Percentiles rank a stretch among this genome's conserved stretches.
These are phyloP conservation scores for Epinephelus moara DNA, from an alignment of 2,113 vertebrate genomes.

Conservation along the genomic window DNA sequence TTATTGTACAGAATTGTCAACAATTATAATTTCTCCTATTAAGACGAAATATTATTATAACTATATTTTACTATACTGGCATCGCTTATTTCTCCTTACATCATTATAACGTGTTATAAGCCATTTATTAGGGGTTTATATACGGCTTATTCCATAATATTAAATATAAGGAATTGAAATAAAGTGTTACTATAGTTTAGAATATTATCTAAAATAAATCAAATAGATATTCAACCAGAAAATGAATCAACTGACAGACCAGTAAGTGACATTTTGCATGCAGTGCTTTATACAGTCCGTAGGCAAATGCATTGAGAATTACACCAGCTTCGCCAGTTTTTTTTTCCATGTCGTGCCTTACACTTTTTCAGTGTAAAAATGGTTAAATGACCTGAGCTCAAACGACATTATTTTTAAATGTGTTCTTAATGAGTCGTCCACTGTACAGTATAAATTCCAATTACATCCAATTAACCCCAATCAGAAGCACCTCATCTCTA, in stretches of 20 bases:
- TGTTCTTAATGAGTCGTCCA: constrained; percentile 89
- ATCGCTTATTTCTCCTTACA: background rate
- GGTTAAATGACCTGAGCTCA: constrained; percentile 86
- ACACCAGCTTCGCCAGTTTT: constrained; percentile 25
- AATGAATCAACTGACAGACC: constrained; percentile 35
- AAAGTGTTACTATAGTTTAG: background rate
- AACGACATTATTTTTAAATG: constrained; percentile 86
- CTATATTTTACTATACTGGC: background rate
- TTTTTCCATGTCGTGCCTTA: constrained; percentile 49
- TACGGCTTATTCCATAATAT: background rate
- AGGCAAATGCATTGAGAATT: constrained; percentile 21
- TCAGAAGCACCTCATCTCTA: constrained; percentile 92
- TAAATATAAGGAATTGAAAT: background rate
- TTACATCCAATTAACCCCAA: constrained; percentile 99
- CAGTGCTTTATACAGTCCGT: background rate
- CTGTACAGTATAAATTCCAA: constrained; percentile 96
- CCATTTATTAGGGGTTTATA: background rate
- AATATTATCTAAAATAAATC: background rate
- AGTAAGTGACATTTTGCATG: constrained; percentile 54
- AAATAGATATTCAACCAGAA: background rate
- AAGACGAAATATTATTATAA: background rate
- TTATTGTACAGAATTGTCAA: background rate
- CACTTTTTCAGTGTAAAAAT: constrained; percentile 75
- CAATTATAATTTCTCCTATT: background rate
- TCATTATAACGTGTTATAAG: background rate